These are phyloP conservation scores for Drosophila fuyamai DNA, from an alignment of 1,140 invertebrate genomes.

Conservation along the genomic window DNA sequence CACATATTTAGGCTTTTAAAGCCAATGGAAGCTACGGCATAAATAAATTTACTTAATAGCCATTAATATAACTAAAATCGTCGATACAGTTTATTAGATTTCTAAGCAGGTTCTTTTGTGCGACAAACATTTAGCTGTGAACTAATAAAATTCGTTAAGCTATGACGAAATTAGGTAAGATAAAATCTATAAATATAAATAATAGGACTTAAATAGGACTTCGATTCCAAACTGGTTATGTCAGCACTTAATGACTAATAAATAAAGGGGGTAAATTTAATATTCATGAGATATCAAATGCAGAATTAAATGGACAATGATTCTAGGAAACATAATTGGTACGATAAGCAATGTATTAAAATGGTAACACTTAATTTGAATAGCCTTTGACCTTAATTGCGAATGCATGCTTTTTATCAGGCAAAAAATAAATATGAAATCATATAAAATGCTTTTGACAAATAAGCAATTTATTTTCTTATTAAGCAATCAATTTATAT, in stretches of 20 bases:
- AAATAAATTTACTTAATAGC: background rate
- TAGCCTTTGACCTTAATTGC: no score
- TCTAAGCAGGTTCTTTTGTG: slow-evolving; percentile 26
- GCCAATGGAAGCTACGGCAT: background rate
- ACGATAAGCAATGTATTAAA: background rate
- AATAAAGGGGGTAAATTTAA: slow-evolving; percentile 7
- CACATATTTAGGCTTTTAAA: background rate
- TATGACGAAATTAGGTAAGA: slow-evolving; percentile 21
- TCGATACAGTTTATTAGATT: slow-evolving; percentile 7
- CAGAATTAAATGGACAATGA: slow-evolving; percentile 5
- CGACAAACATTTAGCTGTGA: slow-evolving; percentile 4
- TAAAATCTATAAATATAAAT: slow-evolving; percentile 31
- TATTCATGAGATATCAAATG: background rate
- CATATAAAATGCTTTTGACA: background rate
- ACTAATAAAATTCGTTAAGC: slow-evolving; percentile 36
- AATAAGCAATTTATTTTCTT: background rate
- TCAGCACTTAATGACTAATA: background rate
- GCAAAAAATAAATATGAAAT: background rate
- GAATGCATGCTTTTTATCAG: background rate
- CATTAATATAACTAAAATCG: slow-evolving; percentile 8
- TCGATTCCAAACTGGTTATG: slow-evolving; percentile 14
- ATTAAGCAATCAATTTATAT: background rate
- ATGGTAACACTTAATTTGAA: background rate
- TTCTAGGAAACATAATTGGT: background rate
- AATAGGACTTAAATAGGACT: background rate